Percentiles rank a stretch among this genome's conserved stretches.
These are phyloP conservation scores for Pediacus dermestoides DNA, from an alignment of 2,888 invertebrate species.

Conservation along the genomic window DNA sequence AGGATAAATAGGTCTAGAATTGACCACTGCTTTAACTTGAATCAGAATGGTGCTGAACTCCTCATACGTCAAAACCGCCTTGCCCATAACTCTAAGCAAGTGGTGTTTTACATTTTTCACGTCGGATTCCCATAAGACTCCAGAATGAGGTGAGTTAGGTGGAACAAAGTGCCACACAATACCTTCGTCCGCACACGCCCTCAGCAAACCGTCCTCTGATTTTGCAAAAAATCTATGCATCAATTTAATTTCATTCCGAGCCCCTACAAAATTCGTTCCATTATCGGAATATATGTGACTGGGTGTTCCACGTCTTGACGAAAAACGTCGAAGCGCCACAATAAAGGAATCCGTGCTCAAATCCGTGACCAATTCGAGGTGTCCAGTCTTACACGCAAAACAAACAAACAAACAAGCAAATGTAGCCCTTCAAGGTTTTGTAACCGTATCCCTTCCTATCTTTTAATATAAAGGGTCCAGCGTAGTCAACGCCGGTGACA, in stretches of 20 bases:
- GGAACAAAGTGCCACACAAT: slow-evolving; percentile 6
- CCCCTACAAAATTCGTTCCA: no score
- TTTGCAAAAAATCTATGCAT: no score
- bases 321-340: slow-evolving; percentile 1
- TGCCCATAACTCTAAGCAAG: no score
- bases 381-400: slow-evolving; percentile 10
- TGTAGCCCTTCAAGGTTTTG: slow-evolving; percentile 13
- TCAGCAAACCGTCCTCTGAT: neutral
- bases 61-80: no score
- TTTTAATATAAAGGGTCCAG: slow-evolving; percentile 13
- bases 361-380: slow-evolving; percentile 13
- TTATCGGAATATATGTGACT: slow-evolving; percentile 3
- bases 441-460: slow-evolving; percentile 13
- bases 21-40: no score
- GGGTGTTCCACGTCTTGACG: slow-evolving; percentile 4
- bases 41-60: no score
- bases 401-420: slow-evolving; percentile 18
- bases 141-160: slow-evolving; percentile 8
- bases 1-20: no score
- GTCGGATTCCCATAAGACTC: slow-evolving; percentile 6
- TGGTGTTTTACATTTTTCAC: no score
- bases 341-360: slow-evolving; percentile 6
- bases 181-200: neutral
- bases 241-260: no score
- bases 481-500: slow-evolving; percentile 11